Percentiles rank a stretch among this genome's conserved stretches.
Evolutionary conservation across 2,797 vertebrate species (phyloP).

Genomic region (Premnoplex brunnescens): DNA sequence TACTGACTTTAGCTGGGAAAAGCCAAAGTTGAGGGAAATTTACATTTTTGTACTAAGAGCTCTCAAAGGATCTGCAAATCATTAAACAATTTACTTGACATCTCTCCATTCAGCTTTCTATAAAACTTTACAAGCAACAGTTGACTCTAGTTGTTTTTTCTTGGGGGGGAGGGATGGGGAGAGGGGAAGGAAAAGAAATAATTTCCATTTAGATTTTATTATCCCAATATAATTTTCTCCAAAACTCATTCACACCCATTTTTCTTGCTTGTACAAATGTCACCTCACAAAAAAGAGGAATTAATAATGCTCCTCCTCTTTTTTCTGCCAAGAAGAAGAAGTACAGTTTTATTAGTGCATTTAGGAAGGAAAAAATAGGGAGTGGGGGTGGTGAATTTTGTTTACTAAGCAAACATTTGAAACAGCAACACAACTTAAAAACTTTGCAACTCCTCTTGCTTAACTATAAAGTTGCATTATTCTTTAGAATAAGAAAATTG

Average conservation of each 20-base stretch:
- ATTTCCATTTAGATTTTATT: background rate
- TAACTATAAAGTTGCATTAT: conserved; percentile 54
- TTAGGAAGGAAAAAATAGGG: conserved; percentile 3
- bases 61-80: background rate
- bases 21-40: conserved; percentile 18
- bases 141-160: background rate
- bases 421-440: conserved; percentile 56
- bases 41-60: background rate
- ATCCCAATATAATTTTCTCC: background rate
- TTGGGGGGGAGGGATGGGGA: background rate
- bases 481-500: conserved; percentile 59
- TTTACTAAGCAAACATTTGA: conserved; percentile 61
- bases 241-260: background rate
- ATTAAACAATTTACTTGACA: background rate
- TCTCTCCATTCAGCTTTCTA: background rate
- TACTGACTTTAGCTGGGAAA: conserved; percentile 49
- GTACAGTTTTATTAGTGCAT: background rate
- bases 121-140: background rate
- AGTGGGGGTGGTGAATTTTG: background rate
- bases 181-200: background rate
- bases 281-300: background rate
- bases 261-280: conserved; percentile 6
- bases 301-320: conserved; percentile 1
- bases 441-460: conserved; percentile 54
- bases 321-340: background rate